These are phyloP conservation scores for Pelusios castaneus DNA, from an alignment of 2,113 vertebrate genomes.

Conservation along the genomic window DNA sequence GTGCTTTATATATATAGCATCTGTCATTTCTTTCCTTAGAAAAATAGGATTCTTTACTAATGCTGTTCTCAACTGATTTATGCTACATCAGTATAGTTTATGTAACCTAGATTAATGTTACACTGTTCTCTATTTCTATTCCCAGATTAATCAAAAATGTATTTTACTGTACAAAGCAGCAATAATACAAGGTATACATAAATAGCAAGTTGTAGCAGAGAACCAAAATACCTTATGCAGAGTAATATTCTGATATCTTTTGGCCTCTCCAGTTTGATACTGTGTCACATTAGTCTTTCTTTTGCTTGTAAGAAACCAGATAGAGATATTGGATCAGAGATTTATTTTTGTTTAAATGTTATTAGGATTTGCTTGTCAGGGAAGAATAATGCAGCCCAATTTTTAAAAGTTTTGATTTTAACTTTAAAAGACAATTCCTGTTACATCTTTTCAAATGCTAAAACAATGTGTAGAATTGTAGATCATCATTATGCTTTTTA, in stretches of 20 bases:
- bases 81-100: background rate
- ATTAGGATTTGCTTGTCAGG: background rate
- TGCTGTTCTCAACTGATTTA: background rate
- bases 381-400: background rate
- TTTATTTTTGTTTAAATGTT: fast-evolving
- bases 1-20: background rate
- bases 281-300: background rate
- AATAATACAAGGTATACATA: background rate
- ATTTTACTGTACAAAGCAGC: background rate
- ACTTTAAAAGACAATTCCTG: fast-evolving
- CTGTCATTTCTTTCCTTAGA: background rate
- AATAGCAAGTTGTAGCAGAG: background rate
- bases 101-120: background rate
- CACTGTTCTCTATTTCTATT: background rate
- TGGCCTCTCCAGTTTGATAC: background rate
- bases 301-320: background rate
- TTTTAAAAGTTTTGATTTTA: fast-evolving
- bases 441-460: fast-evolving
- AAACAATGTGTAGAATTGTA: background rate
- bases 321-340: background rate
- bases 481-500: background rate
- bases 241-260: background rate
- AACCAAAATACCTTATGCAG: fast-evolving
- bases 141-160: background rate
- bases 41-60: background rate